Conservation (phyloP, 2,888 invertebrate genomes). For the Nomada ferruginata region DNA sequence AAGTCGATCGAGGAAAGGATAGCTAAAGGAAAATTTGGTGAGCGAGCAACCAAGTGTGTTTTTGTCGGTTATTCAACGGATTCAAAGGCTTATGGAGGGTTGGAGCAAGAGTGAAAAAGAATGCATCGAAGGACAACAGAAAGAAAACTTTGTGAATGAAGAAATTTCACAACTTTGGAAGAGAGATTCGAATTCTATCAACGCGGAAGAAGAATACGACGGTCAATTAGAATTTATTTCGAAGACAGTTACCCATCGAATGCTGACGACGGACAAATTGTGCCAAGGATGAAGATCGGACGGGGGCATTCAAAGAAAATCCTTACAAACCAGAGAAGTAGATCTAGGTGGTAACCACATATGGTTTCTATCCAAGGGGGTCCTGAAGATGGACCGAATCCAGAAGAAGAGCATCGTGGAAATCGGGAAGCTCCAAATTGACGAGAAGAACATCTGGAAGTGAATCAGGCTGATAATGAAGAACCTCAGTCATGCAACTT, state of each 20-base stretch:
- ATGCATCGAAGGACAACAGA: conserved; percentile 31
- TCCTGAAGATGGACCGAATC: no score
- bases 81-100: conserved; percentile 61
- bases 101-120: not conserved
- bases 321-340: not conserved
- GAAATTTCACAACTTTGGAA: not conserved
- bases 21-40: conserved; percentile 47
- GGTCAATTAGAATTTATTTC: no score
- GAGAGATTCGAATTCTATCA: not conserved
- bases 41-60: conserved; percentile 50
- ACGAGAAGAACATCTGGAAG: not conserved
- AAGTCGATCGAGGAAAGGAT: not conserved
- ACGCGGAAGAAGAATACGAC: no score
- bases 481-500: no score
- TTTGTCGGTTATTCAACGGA: conserved; percentile 59
- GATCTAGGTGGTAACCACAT: no score
- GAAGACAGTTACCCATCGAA: no score
- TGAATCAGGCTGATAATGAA: no score
- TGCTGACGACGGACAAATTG: no score
- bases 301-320: conserved; percentile 1
- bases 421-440: not conserved
- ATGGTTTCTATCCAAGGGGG: no score
- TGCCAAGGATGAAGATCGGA: no score
- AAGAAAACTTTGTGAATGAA: not conserved
- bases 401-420: not conserved